Conservation (phyloP, 2,797 vertebrate genomes). For the Typhlichthys subterraneus region DNA sequence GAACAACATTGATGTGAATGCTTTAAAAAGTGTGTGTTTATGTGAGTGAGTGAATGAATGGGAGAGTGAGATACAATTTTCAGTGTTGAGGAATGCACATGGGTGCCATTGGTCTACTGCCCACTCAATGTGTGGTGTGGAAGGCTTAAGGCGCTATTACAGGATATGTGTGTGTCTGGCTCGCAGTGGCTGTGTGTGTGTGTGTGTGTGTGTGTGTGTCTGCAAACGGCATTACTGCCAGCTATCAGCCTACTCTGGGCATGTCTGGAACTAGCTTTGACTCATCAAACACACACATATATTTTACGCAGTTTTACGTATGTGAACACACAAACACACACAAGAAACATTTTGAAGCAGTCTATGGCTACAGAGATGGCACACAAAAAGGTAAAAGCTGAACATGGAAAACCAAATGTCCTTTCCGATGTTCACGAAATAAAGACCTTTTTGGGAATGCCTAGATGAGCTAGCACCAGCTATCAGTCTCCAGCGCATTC, state of each 20-base stretch:
- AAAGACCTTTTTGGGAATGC: too few relatives aligned
- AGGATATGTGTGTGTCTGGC: conserved; percentile 37
- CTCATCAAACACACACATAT: conserved; percentile 36
- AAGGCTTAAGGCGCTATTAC: conserved; percentile 48
- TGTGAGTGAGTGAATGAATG: background rate
- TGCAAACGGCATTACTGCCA: conserved; percentile 37
- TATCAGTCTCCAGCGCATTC: background rate
- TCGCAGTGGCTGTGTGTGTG: conserved; percentile 10
- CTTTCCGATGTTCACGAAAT: too few relatives aligned
- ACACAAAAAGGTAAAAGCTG: background rate
- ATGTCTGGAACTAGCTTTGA: conserved; percentile 46
- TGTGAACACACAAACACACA: background rate
- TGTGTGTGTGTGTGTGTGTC: conserved; percentile 38
- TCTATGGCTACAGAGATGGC: background rate
- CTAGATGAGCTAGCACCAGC: too few relatives aligned
- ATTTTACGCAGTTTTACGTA: background rate
- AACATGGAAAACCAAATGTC: too few relatives aligned
- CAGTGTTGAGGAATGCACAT: conserved; percentile 24
- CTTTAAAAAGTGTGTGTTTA: background rate
- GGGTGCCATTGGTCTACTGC: conserved; percentile 41
- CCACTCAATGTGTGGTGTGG: conserved; percentile 47
- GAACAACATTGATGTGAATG: background rate
- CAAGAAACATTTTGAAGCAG: background rate
- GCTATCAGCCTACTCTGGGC: conserved; percentile 30
- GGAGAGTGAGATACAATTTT: conserved; percentile 4